phyloP scores from a whole-genome alignment of 2,888 invertebrate species.

The Torymus aiolomorphi region DNA sequence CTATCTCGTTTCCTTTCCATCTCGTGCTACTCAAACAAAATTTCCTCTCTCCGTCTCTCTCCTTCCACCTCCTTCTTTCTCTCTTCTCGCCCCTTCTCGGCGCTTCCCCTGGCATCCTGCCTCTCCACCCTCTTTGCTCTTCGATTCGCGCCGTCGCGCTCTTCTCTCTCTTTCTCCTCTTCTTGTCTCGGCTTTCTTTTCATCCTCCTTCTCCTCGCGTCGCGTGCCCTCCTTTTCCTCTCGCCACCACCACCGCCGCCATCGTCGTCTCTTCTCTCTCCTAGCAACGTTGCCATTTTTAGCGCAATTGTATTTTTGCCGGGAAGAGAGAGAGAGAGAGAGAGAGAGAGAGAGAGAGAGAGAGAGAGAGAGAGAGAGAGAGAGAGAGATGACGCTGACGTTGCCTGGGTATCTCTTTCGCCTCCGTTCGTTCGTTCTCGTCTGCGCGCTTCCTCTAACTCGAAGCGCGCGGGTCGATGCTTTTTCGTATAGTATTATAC shows the following conservation, averaged over 20 bases:
- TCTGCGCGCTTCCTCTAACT: too few relatives aligned
- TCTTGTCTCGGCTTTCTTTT: neutral
- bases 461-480: slow-evolving; percentile 7
- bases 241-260: neutral
- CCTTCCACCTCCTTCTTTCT: too few relatives aligned
- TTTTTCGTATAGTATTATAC: neutral
- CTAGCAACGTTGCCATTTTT: slow-evolving; percentile 57
- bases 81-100: too few relatives aligned
- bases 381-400: too few relatives aligned
- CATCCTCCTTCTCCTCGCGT: neutral
- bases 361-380: slow-evolving; percentile 5
- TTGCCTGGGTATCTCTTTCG: neutral
- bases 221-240: slow-evolving; percentile 14
- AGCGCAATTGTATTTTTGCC: slow-evolving; percentile 53
- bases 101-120: slow-evolving; percentile 53
- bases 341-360: too few relatives aligned
- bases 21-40: slow-evolving; percentile 43
- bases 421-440: neutral
- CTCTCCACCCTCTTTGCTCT: slow-evolving; percentile 48
- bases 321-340: slow-evolving; percentile 9
- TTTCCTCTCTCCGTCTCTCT: slow-evolving; percentile 38
- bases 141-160: slow-evolving; percentile 34
- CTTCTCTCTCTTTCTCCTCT: too few relatives aligned
- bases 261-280: slow-evolving; percentile 1
- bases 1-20: slow-evolving; percentile 42